Base-by-base conservation (phyloP, 2,888 invertebrate genomes). In the Lasioglossum marginatum region DNA sequence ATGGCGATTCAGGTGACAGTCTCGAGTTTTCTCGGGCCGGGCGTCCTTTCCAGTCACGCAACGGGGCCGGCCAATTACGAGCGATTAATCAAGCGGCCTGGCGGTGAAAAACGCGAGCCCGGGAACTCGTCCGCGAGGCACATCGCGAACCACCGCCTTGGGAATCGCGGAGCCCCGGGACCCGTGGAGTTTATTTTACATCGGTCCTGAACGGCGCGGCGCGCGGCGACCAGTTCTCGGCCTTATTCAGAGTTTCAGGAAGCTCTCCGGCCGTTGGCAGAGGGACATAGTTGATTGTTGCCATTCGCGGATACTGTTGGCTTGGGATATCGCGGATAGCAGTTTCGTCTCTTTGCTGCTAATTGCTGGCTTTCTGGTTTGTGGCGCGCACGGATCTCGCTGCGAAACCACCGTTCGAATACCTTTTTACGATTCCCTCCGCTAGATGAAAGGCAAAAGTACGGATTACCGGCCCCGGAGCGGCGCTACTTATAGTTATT, bases 231-330 rank as follows among this genome's bases (percentile, higher is more conserved):
- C 79, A 77, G 85, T 82, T 74, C 78, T 37, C 79, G 71, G 77
- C 89, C 88, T 89, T 85, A 87, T 88, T 83, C 83, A 87, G 90
- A 83, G 72, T 83, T 89, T 85, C 85, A 87, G 87, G 82, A 85
- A 89, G 82, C 27, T 71, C 10, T 10, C 19, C 16, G 68, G 40
- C 31, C 34, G 31, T 8, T 34, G 19, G 16, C 27, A 5, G 23
- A 75, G 34, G 52, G 60, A 27, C 52, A 60, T 57, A 23, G 45
- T 70, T n/a, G 63, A 52, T 48, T 60, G 31, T 77, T 37, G 19
- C 77, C 68, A 68, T 77, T 77, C 63, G 63, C 34, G 76, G 45
- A 34, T 37, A 77, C 31, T 63, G 43, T 23, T 48, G 45, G 66
- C 27, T 63, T 1, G 66, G 66, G 34, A 77, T 77, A 77, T 63